Evolutionary conservation across 2,797 vertebrate genomes (phyloP), one percentile per base, ranked within the genome.

Genomic region (Aulostomus chinensis): DNA sequence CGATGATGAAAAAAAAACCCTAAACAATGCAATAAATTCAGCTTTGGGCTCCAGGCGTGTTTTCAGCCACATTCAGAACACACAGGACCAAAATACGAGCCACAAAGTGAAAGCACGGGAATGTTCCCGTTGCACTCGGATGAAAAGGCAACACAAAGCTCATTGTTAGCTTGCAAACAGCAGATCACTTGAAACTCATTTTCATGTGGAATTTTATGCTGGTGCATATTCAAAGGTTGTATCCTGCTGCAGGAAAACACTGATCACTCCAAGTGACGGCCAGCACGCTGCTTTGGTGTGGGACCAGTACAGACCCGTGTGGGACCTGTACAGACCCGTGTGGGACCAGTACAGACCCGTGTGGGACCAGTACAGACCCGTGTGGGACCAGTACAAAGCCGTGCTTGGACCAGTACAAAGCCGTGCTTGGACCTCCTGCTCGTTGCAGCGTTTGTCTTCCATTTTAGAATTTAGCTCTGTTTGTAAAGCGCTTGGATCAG

Each of bases 181-280:
- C 14, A 2, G 28, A 43, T 38, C 5, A 8, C 12, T 64, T 55
- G 56, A 37, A 34, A 30, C 47, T 22, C 10, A 6, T 38, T 55
- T 50, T 43, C 12, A 55, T 9, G n/a, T n/a, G n/a, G n/a, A n/a
- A 2, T 39, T 50, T 29, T 29, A 20, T 43, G 36, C 25, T 36
- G 33, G n/a, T 9, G 7, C 41, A 46, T 37, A 34, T 58, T 74
- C 35, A 79, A 10, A 47, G 34, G 39, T 39, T 12, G 41, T 51
- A 76, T 81, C 64, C 63, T 73, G 48, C 49, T 17, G 20, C 46
- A 62, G 59, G 65, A 73, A 75, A n/a, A 11, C 10, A 11, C 38
- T 0, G 31, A 55, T 21, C 28, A n/a, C 1, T 1, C 30, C 2
- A 17, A 5, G 17, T 36, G 26, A 22, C 20, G 24, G 39, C 12